Evolutionary conservation across 2,113 vertebrate species (phyloP), one percentile per base, ranked within the genome.

Genomic region (Lepisosteus osseus): DNA sequence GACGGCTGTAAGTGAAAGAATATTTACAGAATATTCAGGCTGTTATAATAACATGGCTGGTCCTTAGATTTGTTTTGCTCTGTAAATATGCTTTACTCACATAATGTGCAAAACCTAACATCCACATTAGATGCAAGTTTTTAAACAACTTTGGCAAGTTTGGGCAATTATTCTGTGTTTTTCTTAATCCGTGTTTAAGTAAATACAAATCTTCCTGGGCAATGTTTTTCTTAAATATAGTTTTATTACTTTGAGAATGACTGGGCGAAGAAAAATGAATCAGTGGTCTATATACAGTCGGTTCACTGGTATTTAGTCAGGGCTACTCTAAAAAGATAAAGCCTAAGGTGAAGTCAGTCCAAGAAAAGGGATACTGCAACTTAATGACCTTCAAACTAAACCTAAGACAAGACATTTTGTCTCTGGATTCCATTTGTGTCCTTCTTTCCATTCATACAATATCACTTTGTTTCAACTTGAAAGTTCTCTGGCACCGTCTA

Each of bases 181-280:
- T 17, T 69, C 40, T 61, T 63, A 76, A 73, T 69, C 62, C 63
- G 67, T 62, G 61, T 29, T 68, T 65, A 45, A 54, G 76, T 17
- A 81, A 70, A 84, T 41, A 77, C 78, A 70, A 77, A 78, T 73
- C 54, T 59, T 54, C 61, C 70, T 44, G 66, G 15, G 68, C 64
- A 43, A 74, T 77, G 8, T 61, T 2, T 87, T 92, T 84, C 89
- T 92, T 92, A 92, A 92, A 92, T 92, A 92, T 6, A 85, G 76
- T 87, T 91, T 92, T 93, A 92, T 93, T 93, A 89, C 86, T 90
- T 90, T 91, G 88, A 90, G 87, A 90, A 90, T 89, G 89, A 84
- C 81, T 87, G 88, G 87, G 85, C 75, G 88, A 12, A 69, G n/a
- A 67, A 91, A 29, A 90, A 92, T 86, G 77, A 86, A 86, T 89